Evolutionary conservation across 2,113 vertebrate species (phyloP), one percentile per base, ranked within the genome.

Genomic region (Anguilla japonica): DNA sequence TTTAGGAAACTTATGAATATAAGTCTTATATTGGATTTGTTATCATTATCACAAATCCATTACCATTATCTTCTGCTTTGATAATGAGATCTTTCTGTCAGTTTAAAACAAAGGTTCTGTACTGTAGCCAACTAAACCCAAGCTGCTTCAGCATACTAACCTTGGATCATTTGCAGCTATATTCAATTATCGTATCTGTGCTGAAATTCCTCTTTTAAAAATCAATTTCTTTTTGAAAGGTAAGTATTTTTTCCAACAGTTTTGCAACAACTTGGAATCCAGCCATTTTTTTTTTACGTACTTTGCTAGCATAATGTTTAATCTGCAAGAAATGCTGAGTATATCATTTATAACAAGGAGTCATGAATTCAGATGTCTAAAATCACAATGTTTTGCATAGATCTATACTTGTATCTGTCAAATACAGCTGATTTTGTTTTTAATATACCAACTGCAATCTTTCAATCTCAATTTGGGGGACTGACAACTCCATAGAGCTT

Each of bases 121-220:
- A n/a, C 71, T 75, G 26, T 67, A 67, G 60, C 60, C 22, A 20
- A 22, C 60, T 67, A 67, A 75, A n/a, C 22, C 71, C 26, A 75
- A 13, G n/a, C 71, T 67, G 60, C n/a, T 75, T 75, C 71, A 75
- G 26, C n/a, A 13, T 22, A 80, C 79, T 80, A 80, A 80, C 79
- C 16, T 15, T 41, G 13, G 39, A 41, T 34, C 3, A 39, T 80
- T 80, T 80, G 16, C 79, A 80, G 79, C 79, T 34, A 75, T 29
- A 26, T 80, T 18, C 4, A 22, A 5, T 26, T 22, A 22, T 46
- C 50, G 15, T 34, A 56, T 53, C 26, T 53, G 43, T 82, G 9
- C 56, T 82, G 81, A 29, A 50, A 82, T n/a, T 13, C 5, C 29
- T n/a, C 41, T 46, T 50, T 53, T 53, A 56, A 34, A 41, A 81